phyloP scores from a whole-genome alignment of 2,797 vertebrate species.

The Perodicticus potto region DNA sequence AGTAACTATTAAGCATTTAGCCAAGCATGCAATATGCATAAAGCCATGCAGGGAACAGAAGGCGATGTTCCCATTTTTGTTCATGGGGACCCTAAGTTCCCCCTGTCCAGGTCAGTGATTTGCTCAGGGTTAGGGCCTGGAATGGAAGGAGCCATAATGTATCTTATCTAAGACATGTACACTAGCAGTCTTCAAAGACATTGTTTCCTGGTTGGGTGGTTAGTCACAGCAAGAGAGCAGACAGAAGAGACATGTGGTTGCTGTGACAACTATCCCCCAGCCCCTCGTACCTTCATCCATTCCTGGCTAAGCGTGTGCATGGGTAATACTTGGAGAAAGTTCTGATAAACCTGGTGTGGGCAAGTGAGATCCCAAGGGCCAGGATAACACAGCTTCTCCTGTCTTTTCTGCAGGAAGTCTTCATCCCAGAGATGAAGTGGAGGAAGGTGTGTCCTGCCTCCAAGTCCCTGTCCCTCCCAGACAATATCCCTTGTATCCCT shows the following conservation, averaged over 20 bases:
- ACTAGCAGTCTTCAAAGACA: not conserved
- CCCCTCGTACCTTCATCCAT: not conserved
- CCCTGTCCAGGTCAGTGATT: not conserved
- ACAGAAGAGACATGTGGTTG: not conserved
- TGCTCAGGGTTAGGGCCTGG: not conserved
- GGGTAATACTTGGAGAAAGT: not conserved
- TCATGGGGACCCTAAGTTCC: not conserved
- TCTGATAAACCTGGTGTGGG: not conserved
- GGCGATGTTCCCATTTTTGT: conserved; percentile 48
- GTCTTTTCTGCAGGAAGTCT: conserved; percentile 89
- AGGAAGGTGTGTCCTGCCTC: conserved; percentile 93
- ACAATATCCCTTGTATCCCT: conserved; percentile 89
- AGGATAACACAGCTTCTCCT: not conserved
- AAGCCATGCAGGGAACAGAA: not conserved
- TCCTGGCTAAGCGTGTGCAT: too few species aligned
- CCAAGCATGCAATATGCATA: conserved; percentile 20
- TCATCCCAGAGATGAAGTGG: conserved; percentile 94
- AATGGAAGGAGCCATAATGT: not conserved
- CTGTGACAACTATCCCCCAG: not conserved
- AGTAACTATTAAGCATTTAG: not conserved
- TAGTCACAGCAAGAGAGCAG: not conserved
- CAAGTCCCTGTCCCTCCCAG: conserved; percentile 92
- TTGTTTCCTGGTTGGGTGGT: not conserved
- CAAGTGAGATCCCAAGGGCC: not conserved
- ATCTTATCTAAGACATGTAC: not conserved